Conservation (phyloP, 2,888 invertebrate genomes). For the Parnassius apollo region DNA sequence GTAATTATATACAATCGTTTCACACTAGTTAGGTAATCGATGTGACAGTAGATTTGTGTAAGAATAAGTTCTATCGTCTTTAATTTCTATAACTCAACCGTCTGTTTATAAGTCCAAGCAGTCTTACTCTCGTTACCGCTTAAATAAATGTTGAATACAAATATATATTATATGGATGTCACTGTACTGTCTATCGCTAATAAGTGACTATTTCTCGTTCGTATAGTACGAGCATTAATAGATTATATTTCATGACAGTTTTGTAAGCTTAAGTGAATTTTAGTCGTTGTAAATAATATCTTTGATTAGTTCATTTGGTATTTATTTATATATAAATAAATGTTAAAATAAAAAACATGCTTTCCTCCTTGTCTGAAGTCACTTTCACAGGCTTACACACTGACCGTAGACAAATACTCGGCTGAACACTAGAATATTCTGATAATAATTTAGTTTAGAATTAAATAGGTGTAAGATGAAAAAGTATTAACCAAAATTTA, state of each 20-base stretch:
- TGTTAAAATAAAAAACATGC: conserved; percentile 40
- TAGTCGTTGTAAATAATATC: conserved; percentile 68
- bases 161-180: conserved; percentile 45
- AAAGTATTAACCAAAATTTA: conserved; percentile 78
- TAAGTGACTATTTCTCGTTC: conserved; percentile 63
- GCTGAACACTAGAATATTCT: conserved; percentile 65
- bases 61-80: conserved; percentile 43
- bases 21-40: conserved; percentile 66
- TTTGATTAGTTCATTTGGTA: conserved; percentile 50
- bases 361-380: conserved; percentile 51
- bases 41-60: conserved; percentile 67
- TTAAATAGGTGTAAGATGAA: conserved; percentile 68
- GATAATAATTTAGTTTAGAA: conserved; percentile 75
- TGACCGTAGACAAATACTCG: conserved; percentile 59
- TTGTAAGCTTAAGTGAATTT: conserved; percentile 63
- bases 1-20: conserved; percentile 47
- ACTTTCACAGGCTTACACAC: conserved; percentile 58
- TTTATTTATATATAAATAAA: conserved; percentile 42
- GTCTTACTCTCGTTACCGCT: conserved; percentile 63
- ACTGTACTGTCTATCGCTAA: conserved; percentile 69
- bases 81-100: conserved; percentile 46
- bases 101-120: conserved; percentile 54
- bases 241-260: conserved; percentile 50
- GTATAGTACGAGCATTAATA: conserved; percentile 47
- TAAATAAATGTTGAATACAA: conserved; percentile 63